Base-by-base conservation (phyloP, 2,888 invertebrate genomes). In the Cistogaster globosa region DNA sequence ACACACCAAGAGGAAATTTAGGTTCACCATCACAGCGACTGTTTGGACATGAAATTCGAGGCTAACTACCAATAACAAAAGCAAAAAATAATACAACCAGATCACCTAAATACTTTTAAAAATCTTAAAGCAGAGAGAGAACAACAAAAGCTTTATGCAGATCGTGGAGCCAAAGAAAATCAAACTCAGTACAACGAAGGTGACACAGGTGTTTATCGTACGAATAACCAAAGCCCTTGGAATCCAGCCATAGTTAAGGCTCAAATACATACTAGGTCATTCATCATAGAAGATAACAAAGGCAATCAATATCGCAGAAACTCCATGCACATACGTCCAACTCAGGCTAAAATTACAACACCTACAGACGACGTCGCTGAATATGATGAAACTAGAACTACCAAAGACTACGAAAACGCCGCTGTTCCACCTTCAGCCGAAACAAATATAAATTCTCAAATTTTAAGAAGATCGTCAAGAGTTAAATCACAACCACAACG, bases 1-100 rank as follows among this genome's bases (percentile, higher is more conserved):
- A 69, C 26, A 26, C 26, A 26, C 26, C 26, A 2, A 26, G 26
- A 26, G 26, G 26, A 26, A 26, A 26, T 26, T 22, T 74, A 9
- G 62, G 51, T 2, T 74, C 62, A 18, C 72, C 62, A 2, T 60
- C 36, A n/a, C 62, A 74, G 20, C 72, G 72, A 9, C 53, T 53
- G 5, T 53, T 62, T 51, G 72, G 72, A 16, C 72, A 74, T 74
- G 72, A 2, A 18, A 62, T 53, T 6, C 8, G 51, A 51, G 18
- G 72, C 8, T 36, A 51, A 11, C 18, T 74, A 22, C 72, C 62
- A 51, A 62, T 38, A 9, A 8, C 45, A 36, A 48, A 42, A 36
- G 48, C n/a, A 51, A n/a, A 26, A 12, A 51, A 32, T 20, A 32
- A 6, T n/a, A 42, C 9, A 9, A 42, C 42, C 42, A 42, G 42